Conservation (phyloP, 1,140 invertebrate species). For the Medauroidea extradentata region DNA sequence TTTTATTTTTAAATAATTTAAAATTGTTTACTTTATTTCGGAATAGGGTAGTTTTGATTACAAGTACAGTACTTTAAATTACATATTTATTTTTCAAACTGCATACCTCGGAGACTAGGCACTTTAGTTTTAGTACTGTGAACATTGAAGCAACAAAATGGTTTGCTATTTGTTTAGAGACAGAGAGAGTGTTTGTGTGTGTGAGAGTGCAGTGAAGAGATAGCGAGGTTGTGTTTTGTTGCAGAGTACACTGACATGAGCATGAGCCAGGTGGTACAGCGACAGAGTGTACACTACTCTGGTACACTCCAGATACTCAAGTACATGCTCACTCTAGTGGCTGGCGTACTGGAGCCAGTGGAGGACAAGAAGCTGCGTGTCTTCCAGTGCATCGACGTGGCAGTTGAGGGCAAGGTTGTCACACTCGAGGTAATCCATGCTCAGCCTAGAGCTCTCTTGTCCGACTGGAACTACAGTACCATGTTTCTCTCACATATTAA, state of each 20-base stretch:
- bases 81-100: too few species aligned
- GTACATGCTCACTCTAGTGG: constrained; percentile 77
- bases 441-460: too few species aligned
- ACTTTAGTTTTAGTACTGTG: not conserved
- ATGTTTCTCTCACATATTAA: too few species aligned
- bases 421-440: constrained; percentile 78
- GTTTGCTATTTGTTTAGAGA: not conserved
- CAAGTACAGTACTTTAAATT: too few species aligned
- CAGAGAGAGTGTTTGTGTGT: not conserved
- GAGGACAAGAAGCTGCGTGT: constrained; percentile 71
- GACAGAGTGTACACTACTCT: constrained; percentile 82
- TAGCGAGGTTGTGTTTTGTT: constrained; percentile 22
- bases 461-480: too few species aligned
- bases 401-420: constrained; percentile 77
- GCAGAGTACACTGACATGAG: constrained; percentile 93
- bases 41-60: too few species aligned
- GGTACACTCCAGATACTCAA: constrained; percentile 75
- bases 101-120: too few species aligned
- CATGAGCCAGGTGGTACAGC: constrained; percentile 87
- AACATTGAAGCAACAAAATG: not conserved
- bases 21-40: too few species aligned
- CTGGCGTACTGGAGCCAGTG: constrained; percentile 71
- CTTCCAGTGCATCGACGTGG: constrained; percentile 75
- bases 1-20: too few species aligned
- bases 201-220: not conserved